These are phyloP conservation scores for Ashinkailepas kermadecensis DNA, from an alignment of 2,888 invertebrate species.

Conservation along the genomic window DNA sequence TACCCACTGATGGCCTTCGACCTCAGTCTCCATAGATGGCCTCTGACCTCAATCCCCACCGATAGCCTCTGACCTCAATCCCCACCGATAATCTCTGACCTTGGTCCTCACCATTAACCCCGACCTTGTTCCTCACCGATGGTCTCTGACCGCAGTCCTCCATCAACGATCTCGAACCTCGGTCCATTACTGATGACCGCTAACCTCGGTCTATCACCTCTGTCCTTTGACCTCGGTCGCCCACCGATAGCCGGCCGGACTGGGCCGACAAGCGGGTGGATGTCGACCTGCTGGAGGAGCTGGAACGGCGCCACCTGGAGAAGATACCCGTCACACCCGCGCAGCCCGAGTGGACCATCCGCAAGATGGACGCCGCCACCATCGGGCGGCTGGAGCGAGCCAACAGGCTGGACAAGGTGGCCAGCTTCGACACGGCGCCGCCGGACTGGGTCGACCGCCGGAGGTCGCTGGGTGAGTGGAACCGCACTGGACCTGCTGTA, in stretches of 20 bases:
- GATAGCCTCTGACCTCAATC: no score
- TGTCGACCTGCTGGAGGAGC: conserved; percentile 2
- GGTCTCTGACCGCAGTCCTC: no score
- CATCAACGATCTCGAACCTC: no score
- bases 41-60: no score
- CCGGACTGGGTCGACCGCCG: background rate
- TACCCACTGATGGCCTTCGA: no score
- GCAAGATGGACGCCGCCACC: background rate
- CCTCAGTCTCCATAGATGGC: no score
- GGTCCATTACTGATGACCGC: no score
- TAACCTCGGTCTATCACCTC: no score
- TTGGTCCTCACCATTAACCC: no score
- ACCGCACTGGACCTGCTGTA: background rate
- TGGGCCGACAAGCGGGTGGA: background rate
- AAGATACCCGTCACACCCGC: background rate
- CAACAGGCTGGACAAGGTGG: conserved; percentile 8
- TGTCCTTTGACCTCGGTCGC: background rate
- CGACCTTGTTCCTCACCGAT: no score
- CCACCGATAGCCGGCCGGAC: background rate
- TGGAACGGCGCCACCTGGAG: conserved; percentile 11
- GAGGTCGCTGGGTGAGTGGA: background rate
- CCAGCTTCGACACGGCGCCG: background rate
- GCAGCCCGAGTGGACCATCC: conserved; percentile 8
- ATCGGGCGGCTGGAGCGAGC: background rate
- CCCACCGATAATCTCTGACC: no score